Base-by-base conservation (phyloP, 2,888 invertebrate species). In the Cistogaster globosa region DNA sequence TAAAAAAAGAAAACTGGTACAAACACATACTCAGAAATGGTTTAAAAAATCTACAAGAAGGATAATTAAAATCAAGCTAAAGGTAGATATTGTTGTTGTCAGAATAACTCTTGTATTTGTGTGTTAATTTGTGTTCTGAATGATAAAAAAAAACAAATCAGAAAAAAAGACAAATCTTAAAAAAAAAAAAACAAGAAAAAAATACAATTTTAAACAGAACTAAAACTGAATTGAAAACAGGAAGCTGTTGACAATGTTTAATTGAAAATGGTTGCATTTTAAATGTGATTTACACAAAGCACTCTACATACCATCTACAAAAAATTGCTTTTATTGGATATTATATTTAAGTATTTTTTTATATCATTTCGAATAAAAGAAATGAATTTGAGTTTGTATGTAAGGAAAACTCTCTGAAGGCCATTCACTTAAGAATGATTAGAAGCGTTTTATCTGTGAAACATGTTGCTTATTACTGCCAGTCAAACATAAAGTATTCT, bases 201-300 rank as follows among this genome's bases (percentile, higher is more conserved):
- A 76, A 79, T 65, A 71, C 69, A 78, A 65, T 58, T 65, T 60
- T 18, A 63, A 58, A 62, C 14, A 72, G 12, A 55, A 53, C 14
- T 26, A 57, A 48, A 45, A 55, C 11, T 38, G 36, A 63, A 58
- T 51, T 60, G 69, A 68, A 67, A 48, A 67, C 11, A 55, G 63
- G 71, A 63, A 85, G 78, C 76, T 79, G 87, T 81, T 87, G 86
- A 87, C 88, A 90, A 89, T 88, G 89, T 88, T 92, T 92, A 92
- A 92, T 92, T 92, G 91, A 92, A 92, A 92, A 92, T 89, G 91
- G 91, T 92, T 90, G 90, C 92, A 92, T 92, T 90, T 91, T 91
- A 90, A 92, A 91, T 90, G 90, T 91, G 91, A 91, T 90, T 86
- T 38, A 65, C 87, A 81, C 68, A 45, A 51, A 7, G 16, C 26